phyloP scores from a whole-genome alignment of 2,888 invertebrate species.

The Campoplex capitator region DNA sequence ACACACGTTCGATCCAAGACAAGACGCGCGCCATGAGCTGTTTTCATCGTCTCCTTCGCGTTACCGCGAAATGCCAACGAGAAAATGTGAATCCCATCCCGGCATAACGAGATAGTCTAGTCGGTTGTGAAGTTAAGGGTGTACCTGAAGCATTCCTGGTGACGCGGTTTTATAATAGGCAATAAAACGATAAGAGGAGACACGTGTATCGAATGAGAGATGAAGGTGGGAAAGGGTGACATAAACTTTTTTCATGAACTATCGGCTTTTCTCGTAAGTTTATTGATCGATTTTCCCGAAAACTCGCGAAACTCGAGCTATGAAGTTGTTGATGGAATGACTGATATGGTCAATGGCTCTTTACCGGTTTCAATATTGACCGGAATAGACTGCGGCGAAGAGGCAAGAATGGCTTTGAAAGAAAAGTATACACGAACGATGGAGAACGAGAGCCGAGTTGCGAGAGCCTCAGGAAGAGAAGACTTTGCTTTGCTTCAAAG shows the following conservation, averaged over 20 bases:
- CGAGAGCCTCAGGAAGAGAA: not conserved
- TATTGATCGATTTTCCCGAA: not conserved
- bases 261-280: not conserved
- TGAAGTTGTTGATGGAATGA: not conserved
- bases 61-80: constrained; percentile 38
- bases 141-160: constrained; percentile 7
- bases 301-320: not conserved
- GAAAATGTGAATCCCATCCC: constrained; percentile 47
- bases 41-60: constrained; percentile 15
- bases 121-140: constrained; percentile 34
- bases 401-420: constrained; percentile 29
- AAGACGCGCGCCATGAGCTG: constrained; percentile 23
- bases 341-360: constrained; percentile 12
- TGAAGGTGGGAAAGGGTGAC: not conserved
- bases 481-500: constrained; percentile 55
- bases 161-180: not conserved
- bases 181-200: constrained; percentile 23
- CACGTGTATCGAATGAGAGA: not conserved
- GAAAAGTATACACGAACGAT: constrained; percentile 17
- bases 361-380: not conserved
- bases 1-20: constrained; percentile 15
- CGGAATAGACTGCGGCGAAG: constrained; percentile 6
- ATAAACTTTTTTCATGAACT: not conserved
- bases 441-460: constrained; percentile 36
- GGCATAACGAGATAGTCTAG: constrained; percentile 45